phyloP scores from a whole-genome alignment of 2,113 vertebrate species.

The Enhydra lutris region DNA sequence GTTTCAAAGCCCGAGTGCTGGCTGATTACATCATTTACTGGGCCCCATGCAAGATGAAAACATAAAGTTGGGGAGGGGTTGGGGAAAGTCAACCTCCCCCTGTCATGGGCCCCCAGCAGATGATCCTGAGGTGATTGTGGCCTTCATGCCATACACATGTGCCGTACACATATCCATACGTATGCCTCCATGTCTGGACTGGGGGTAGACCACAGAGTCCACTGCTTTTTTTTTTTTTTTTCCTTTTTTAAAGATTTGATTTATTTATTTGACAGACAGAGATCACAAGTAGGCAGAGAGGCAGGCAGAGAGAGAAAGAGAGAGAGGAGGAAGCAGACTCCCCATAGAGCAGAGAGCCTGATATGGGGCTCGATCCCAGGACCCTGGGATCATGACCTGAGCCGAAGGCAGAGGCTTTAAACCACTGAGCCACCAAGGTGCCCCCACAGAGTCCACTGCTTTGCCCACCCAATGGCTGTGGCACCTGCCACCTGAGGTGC shows the following conservation, averaged over 20 bases:
- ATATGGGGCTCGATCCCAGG: too few species aligned
- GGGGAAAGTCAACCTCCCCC: not conserved
- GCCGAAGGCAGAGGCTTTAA: too few species aligned
- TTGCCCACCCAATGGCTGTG: not conserved
- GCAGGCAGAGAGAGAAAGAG: too few species aligned
- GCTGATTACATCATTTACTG: not conserved
- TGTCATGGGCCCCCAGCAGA: not conserved
- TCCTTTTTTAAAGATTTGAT: too few species aligned
- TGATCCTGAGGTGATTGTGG: not conserved
- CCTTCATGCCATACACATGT: not conserved
- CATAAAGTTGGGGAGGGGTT: rapidly evolving
- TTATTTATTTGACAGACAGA: too few species aligned
- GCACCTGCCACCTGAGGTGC: not conserved
- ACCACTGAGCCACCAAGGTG: too few species aligned
- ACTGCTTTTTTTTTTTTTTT: too few species aligned
- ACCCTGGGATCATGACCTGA: too few species aligned
- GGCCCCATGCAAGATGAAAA: not conserved
- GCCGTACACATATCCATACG: not conserved
- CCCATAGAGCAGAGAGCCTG: too few species aligned
- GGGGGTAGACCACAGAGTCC: not conserved
- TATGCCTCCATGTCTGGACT: not conserved
- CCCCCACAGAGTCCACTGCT: not conserved
- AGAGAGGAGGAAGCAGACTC: too few species aligned
- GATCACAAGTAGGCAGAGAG: too few species aligned
- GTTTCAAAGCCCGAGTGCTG: not conserved